Base-by-base conservation (phyloP, 2,888 invertebrate species). In the Toxonevra muliebris region DNA sequence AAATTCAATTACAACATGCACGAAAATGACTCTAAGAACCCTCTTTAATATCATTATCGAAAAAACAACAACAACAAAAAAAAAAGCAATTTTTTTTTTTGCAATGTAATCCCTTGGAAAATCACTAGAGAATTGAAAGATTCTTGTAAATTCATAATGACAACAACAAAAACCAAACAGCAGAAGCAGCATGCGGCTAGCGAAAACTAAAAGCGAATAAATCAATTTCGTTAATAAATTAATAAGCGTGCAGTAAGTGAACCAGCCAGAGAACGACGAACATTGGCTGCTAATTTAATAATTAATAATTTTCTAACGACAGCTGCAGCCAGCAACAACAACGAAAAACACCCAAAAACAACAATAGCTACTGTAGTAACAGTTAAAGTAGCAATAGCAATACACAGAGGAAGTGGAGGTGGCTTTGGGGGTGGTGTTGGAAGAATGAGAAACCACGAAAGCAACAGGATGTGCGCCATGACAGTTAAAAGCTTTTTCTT, bases 151-250 rank as follows among this genome's bases (percentile, higher is more conserved):
- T n/a, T n/a, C 48, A 30, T 30, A 4, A 40, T 13, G 4, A 40
- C 17, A 10, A 30, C 30, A 41, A 40, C 17, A 57, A 40, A 10
- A 5, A 4, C 57, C 13, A 53, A 53, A 7, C 53, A n/a, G 12
- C 20, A 57, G 13, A 8, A 15, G 48, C 48, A 48, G 48, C 19
- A 57, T 41, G 53, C 48, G 48, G 15, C 5, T 12, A 15, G 15
- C 13, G 9, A 7, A 15, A 48, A 48, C 60, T 42, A 54, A 72
- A 74, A 70, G 75, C 76, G 73, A 76, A 82, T 81, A 80, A 82
- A 82, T 82, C 77, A 81, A 80, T 80, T 82, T 77, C 76, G 80
- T 81, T 81, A 82, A 81, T 81, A 79, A 82, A 78, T 80, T 75
- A 81, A 78, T 77, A 79, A 70, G 72, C 64, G 67, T 72, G 48